Conservation (phyloP, 2,797 vertebrate genomes). For the Cynodonichthys magdalenae region DNA sequence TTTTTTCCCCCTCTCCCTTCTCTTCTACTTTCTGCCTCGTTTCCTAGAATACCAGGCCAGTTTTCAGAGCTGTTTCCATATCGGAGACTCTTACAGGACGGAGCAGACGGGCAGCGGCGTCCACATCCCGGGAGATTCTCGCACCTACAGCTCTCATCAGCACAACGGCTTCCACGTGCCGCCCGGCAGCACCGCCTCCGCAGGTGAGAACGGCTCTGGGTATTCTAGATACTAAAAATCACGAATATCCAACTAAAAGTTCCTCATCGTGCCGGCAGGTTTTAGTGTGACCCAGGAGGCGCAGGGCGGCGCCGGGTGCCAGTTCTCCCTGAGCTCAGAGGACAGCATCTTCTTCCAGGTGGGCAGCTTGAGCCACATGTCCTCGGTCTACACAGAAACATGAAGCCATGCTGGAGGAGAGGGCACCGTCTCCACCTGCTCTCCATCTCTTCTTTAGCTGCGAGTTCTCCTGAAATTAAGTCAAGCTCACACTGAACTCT, state of each 20-base stretch:
- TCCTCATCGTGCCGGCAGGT: slow-evolving; percentile 73
- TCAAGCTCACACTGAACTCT: slow-evolving; percentile 15
- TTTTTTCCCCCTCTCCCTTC: slow-evolving; percentile 35
- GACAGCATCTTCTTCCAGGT: slow-evolving; percentile 93
- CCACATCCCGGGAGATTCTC: slow-evolving; percentile 84
- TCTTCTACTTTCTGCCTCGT: slow-evolving; percentile 16
- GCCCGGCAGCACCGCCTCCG: slow-evolving; percentile 77
- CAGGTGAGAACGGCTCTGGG: slow-evolving; percentile 78
- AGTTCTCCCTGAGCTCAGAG: slow-evolving; percentile 84
- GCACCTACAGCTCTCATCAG: slow-evolving; percentile 85
- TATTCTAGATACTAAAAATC: not conserved
- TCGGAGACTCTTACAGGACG: slow-evolving; percentile 91
- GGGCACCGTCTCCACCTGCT: slow-evolving; percentile 14
- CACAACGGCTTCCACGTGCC: slow-evolving; percentile 91
- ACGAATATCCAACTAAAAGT: not conserved
- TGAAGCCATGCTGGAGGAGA: slow-evolving; percentile 70
- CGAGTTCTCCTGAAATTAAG: slow-evolving; percentile 2
- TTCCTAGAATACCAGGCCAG: slow-evolving; percentile 94
- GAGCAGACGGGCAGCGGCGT: slow-evolving; percentile 84
- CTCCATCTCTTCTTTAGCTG: not conserved
- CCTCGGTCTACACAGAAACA: slow-evolving; percentile 95
- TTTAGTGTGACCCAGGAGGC: slow-evolving; percentile 87
- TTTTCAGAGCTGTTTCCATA: slow-evolving; percentile 96
- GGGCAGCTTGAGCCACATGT: slow-evolving; percentile 91
- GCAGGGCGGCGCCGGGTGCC: slow-evolving; percentile 82